Base-by-base conservation (phyloP, 37 sponge, comb jelly and placozoan genomes). In the Trichoplax adhaerens region DNA sequence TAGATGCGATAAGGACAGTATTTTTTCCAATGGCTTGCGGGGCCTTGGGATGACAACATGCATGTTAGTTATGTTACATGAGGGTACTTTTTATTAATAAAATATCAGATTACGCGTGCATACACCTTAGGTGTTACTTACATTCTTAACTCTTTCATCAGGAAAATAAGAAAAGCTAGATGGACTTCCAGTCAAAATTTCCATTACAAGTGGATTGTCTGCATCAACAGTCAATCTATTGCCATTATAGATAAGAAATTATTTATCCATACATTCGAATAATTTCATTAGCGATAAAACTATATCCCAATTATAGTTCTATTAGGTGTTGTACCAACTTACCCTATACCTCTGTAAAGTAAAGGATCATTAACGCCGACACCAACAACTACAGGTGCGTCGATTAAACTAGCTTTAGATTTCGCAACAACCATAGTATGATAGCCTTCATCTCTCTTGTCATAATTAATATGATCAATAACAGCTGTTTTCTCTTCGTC, bases 391-490 rank as follows among this genome's bases (percentile, higher is more conserved):
- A 79, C 6, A 3, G 73, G 68, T 47, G 81, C 59, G 62, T 85
- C 80, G 48, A 85, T 81, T 51, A 93, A 49, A 59, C 78, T 79
- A 29, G 29, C 29, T 10, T 58, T 58, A 3, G 86, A 80, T 53
- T 85, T 77, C 3, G 82, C 80, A 1, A 76, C 94, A 4, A 93
- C 52, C 4, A 85, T 76, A 0, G 86, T 83, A 74, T 93, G 94
- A 54, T 93, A 81, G 5, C 96, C 96, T 4, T 62, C 68, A 74
- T 95, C 96, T 48, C 81, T 81, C 6, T 85, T 69, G 56, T 95
- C 96, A 63, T 95, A 85, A 66, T 87, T 90, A 72, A 95, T 67
- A 72, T 95, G 96, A 71, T 95, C 96, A 57, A 95, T 95, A 8
- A 87, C 91, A 7, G 88, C 66, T 0, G 96, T 95, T 51, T 76